phyloP scores from a whole-genome alignment of 1,140 invertebrate species.

The Colletes latitarsis region DNA sequence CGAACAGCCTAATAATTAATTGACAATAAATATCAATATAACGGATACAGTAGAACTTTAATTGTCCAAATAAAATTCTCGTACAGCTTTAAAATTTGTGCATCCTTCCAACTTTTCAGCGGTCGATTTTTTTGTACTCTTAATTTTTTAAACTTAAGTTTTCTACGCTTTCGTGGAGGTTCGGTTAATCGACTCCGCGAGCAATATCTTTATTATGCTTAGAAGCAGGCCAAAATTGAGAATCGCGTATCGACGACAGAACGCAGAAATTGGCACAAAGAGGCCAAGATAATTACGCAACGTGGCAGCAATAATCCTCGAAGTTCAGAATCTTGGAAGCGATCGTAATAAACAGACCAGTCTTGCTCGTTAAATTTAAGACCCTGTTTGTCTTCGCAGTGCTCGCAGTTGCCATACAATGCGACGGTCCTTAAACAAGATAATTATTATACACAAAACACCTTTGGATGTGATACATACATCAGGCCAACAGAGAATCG shows the following conservation, averaged over 20 bases:
- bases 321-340: not conserved
- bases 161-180: no score
- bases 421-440: slow-evolving; percentile 13
- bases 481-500: slow-evolving; percentile 22
- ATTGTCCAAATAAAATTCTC: no score
- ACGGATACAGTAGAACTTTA: no score
- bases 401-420: not conserved
- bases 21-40: no score
- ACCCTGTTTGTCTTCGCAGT: slow-evolving; percentile 11
- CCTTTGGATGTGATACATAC: slow-evolving; percentile 40
- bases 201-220: no score
- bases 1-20: no score
- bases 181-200: no score
- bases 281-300: slow-evolving; percentile 2
- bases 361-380: slow-evolving; percentile 40
- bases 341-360: slow-evolving; percentile 20
- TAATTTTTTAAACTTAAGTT: no score
- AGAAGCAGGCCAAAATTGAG: no score
- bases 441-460: slow-evolving; percentile 57
- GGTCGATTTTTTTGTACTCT: no score
- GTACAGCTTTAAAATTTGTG: no score
- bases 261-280: not conserved
- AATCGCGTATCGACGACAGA: not conserved
- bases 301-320: slow-evolving; percentile 1
- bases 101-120: no score